These are phyloP conservation scores for Onchidella celtica DNA, from an alignment of 2,888 invertebrate genomes.

Conservation along the genomic window DNA sequence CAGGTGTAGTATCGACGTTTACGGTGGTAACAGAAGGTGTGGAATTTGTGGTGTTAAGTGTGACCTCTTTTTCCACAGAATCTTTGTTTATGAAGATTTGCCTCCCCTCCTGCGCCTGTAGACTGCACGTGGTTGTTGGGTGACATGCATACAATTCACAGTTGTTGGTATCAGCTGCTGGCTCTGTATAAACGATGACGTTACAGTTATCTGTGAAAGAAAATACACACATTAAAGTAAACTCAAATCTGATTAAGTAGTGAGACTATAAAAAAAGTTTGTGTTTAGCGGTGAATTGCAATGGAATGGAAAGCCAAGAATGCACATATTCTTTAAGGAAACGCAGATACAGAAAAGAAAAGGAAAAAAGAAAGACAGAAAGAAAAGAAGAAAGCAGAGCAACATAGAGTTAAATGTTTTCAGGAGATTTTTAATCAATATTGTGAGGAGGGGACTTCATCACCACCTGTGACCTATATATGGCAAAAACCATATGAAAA, in stretches of 20 bases:
- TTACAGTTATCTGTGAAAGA: conserved; percentile 12
- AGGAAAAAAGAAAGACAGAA: neutral
- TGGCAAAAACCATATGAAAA: too few relatives aligned
- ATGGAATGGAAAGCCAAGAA: too few relatives aligned
- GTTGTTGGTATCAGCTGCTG: neutral
- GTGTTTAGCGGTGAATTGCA: too few relatives aligned
- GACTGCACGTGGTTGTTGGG: neutral
- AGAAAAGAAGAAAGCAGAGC: neutral
- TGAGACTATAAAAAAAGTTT: too few relatives aligned
- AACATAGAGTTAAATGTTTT: neutral
- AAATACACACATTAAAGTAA: too few relatives aligned
- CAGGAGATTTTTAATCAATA: too few relatives aligned
- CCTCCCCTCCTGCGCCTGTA: neutral
- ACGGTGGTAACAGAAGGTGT: neutral
- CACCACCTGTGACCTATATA: too few relatives aligned
- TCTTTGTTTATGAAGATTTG: neutral
- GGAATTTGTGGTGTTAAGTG: neutral
- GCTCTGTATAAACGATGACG: neutral
- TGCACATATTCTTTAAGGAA: too few relatives aligned
- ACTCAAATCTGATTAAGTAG: too few relatives aligned
- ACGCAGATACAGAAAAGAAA: neutral
- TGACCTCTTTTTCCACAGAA: neutral
- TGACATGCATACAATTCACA: conserved; percentile 24
- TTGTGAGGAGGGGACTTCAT: too few relatives aligned
- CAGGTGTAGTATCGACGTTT: neutral